A percentile compares a stretch with the other conserved stretches of the same genome.
Evolutionary conservation across 2,113 vertebrate genomes (phyloP).

Genomic region (Cyphomyrus plagiostoma): DNA sequence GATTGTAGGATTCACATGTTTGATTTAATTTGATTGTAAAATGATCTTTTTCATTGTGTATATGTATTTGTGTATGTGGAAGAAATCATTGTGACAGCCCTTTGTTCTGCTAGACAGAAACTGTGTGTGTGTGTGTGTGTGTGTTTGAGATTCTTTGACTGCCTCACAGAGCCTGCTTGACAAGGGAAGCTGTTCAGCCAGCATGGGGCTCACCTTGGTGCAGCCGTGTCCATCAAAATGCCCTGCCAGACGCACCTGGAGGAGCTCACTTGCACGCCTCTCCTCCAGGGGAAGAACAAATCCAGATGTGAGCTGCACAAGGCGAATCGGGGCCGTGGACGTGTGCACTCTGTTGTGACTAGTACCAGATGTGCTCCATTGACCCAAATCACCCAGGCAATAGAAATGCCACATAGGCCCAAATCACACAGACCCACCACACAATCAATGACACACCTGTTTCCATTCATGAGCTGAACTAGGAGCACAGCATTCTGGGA

Average conservation of each 20-base stretch:
- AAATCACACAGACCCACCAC: slow-evolving; percentile 69
- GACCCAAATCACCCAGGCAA: slow-evolving; percentile 74
- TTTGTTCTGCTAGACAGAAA: slow-evolving; percentile 11
- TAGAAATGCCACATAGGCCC: slow-evolving; percentile 69
- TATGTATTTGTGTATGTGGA: background rate
- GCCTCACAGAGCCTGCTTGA: slow-evolving; percentile 47
- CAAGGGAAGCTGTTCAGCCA: slow-evolving; percentile 50
- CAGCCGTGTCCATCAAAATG: slow-evolving; percentile 62
- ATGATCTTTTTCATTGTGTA: background rate
- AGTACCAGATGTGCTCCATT: slow-evolving; percentile 77
- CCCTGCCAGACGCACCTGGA: slow-evolving; percentile 63
- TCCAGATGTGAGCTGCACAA: slow-evolving; percentile 69
- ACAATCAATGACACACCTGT: slow-evolving; percentile 73
- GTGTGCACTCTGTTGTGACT: slow-evolving; percentile 74
- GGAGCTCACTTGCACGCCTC: slow-evolving; percentile 33
- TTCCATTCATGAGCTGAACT: slow-evolving; percentile 64
- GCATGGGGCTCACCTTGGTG: slow-evolving; percentile 51
- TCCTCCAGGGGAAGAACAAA: slow-evolving; percentile 46
- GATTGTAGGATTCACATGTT: background rate
- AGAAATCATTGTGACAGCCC: slow-evolving; percentile 2
- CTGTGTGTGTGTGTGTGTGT: slow-evolving; percentile 27
- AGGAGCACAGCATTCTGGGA: slow-evolving; percentile 61
- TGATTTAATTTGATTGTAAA: background rate
- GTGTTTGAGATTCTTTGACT: slow-evolving; percentile 29
- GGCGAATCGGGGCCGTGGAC: slow-evolving; percentile 64